These are phyloP conservation scores for Carterocephalus palaemon DNA, from an alignment of 2,888 invertebrate genomes.

Conservation along the genomic window DNA sequence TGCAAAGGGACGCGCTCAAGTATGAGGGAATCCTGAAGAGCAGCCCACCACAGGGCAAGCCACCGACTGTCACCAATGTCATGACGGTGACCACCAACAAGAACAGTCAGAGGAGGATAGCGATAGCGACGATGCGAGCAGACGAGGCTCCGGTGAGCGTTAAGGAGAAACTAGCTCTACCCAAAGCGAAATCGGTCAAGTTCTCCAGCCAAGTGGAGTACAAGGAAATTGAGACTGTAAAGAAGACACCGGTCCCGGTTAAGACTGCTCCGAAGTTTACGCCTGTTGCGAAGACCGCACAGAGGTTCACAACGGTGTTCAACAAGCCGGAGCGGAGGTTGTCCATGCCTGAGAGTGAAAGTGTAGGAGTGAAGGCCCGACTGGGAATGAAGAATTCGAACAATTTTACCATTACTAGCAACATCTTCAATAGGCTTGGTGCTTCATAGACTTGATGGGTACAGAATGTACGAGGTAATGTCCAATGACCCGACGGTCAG, in stretches of 20 bases:
- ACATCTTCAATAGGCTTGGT: conserved; percentile 65
- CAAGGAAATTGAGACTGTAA: conserved; percentile 61
- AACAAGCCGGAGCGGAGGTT: conserved; percentile 69
- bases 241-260: conserved; percentile 26
- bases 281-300: conserved; percentile 22
- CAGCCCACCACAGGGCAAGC: conserved; percentile 43
- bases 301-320: conserved; percentile 50
- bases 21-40: conserved; percentile 71
- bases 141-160: conserved; percentile 65
- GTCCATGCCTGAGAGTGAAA: conserved; percentile 55
- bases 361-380: conserved; percentile 51
- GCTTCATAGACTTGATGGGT: conserved; percentile 39
- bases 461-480: background rate
- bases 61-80: conserved; percentile 55
- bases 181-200: conserved; percentile 66
- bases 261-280: conserved; percentile 1
- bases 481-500: too few relatives aligned
- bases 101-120: conserved; percentile 56
- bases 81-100: conserved; percentile 58
- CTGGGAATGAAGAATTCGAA: conserved; percentile 53
- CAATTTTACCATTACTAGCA: conserved; percentile 59
- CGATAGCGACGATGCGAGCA: conserved; percentile 66
- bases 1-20: conserved; percentile 62
- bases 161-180: conserved; percentile 59
- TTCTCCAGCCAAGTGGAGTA: conserved; percentile 67